Conservation (phyloP, 2,113 vertebrate genomes). For the Oreocharis arfaki region DNA sequence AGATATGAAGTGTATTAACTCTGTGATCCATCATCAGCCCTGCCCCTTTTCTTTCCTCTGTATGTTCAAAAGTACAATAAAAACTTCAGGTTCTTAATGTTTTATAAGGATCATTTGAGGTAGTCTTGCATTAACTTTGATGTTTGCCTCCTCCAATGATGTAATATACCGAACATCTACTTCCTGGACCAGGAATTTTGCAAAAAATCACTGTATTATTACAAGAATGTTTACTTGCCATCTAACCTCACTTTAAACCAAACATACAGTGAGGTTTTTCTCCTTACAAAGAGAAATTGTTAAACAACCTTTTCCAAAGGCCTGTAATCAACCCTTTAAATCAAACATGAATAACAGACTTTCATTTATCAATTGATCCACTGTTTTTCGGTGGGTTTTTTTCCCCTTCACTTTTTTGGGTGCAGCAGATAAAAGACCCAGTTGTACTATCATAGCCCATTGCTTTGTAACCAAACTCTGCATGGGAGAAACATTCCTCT, state of each 20-base stretch:
- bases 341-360: constrained; percentile 5
- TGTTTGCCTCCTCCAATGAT: constrained; percentile 50
- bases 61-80: constrained; percentile 33
- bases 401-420: neutral
- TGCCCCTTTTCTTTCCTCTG: neutral
- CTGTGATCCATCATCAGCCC: neutral
- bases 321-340: constrained; percentile 41
- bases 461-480: constrained; percentile 33
- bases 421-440: constrained; percentile 24
- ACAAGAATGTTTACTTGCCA: constrained; percentile 67
- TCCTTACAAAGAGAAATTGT: constrained; percentile 40
- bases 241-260: constrained; percentile 55
- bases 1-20: neutral
- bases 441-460: neutral
- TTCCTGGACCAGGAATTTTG: constrained; percentile 56
- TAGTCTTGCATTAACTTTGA: neutral
- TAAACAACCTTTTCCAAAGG: constrained; percentile 12
- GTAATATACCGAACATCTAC: constrained; percentile 41
- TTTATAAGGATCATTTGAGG: constrained; percentile 47
- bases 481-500: neutral
- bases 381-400: neutral
- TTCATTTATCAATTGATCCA: constrained; percentile 20
- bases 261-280: constrained; percentile 19
- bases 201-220: constrained; percentile 53
- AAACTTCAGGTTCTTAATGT: neutral